Conservation (phyloP, 2,888 invertebrate species). For the Acronicta psi region DNA sequence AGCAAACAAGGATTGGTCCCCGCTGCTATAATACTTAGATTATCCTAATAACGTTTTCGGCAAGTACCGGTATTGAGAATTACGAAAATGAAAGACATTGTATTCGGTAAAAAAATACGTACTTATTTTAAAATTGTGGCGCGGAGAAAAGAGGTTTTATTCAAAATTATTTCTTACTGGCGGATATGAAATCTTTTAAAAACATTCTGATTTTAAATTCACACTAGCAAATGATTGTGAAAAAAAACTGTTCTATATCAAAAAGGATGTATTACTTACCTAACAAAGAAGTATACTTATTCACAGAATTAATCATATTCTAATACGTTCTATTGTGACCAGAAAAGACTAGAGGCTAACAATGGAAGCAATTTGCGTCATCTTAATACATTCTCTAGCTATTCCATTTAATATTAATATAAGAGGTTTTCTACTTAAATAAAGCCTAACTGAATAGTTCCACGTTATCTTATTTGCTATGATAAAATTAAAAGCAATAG, state of each 20-base stretch:
- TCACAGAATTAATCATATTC: slow-evolving; percentile 12
- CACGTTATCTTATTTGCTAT: slow-evolving; percentile 11
- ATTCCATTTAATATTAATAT: slow-evolving; percentile 23
- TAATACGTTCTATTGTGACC: slow-evolving; percentile 7
- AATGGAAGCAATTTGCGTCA: slow-evolving; percentile 34
- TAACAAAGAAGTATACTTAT: background rate
- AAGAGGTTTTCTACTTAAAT: slow-evolving; percentile 6
- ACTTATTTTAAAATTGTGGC: background rate
- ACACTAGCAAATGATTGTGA: background rate
- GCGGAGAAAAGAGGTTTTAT: background rate
- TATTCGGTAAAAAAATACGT: slow-evolving; percentile 50
- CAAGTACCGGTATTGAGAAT: slow-evolving; percentile 47
- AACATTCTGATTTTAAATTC: slow-evolving; percentile 2
- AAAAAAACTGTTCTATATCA: background rate
- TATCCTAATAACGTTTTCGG: slow-evolving; percentile 75
- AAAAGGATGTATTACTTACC: background rate
- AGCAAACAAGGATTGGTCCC: slow-evolving; percentile 59
- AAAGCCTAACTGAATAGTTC: background rate
- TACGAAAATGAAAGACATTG: slow-evolving; percentile 33
- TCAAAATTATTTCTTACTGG: background rate
- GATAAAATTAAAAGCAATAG: slow-evolving; percentile 33
- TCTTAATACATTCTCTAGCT: slow-evolving; percentile 15
- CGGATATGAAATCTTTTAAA: background rate
- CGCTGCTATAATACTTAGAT: slow-evolving; percentile 78
- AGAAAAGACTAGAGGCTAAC: slow-evolving; percentile 11